Evolutionary conservation across 2,888 invertebrate genomes (phyloP), one percentile per base, ranked within the genome.

Genomic region (Epinotia bilunana): DNA sequence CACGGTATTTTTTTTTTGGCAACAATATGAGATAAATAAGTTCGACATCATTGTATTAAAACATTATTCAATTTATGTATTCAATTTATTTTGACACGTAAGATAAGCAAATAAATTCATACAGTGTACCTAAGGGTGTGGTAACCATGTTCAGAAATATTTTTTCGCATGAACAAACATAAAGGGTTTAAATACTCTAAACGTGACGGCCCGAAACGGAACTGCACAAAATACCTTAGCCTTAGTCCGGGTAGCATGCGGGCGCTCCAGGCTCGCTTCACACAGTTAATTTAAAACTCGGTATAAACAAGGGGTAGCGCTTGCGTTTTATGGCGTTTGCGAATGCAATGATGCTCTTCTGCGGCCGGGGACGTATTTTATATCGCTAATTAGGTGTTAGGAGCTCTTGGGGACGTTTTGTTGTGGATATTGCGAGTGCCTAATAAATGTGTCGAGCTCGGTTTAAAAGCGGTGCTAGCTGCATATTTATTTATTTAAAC

Each of bases 261-360:
- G 91, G 91, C 87, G 58, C 69, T 33, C 16, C 46, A n/a, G 60
- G 43, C 61, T 33, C 85, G 89, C 88, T 92, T 89, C 92, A 93
- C 90, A 87, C 91, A 92, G 93, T 94, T 94, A 94, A 94, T 94
- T 94, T 93, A 92, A 94, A 94, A 93, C 93, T 91, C 93, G 91
- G 91, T 90, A 93, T 93, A 93, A 93, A 93, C 92, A 91, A 92
- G 92, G 92, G 93, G 93, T 91, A 91, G 83, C 93, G 92, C 86
- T 94, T 94, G 93, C 93, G 92, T 93, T 94, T 94, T 93, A 94
- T 93, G 87, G 93, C 90, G 88, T 86, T 92, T 91, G 92, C 92
- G 91, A 92, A 92, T 89, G 91, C 90, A 90, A 88, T 88, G 91
- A 88, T 86, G 91, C 87, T 88, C 87, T 88, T 91, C 88, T 92